phyloP scores from a whole-genome alignment of 2,113 vertebrate genomes.

The Passer domesticus region DNA sequence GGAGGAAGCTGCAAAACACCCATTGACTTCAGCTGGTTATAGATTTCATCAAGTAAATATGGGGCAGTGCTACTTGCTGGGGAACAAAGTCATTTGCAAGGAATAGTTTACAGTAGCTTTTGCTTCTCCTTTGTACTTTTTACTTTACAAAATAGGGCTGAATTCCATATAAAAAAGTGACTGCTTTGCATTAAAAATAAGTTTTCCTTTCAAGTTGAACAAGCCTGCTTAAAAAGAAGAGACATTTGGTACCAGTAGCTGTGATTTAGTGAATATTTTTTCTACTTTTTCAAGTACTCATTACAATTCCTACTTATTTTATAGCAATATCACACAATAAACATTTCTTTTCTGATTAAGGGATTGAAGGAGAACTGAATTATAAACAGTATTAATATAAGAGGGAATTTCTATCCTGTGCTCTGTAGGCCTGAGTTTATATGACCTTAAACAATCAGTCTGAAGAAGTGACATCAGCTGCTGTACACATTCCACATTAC shows the following conservation, averaged over 20 bases:
- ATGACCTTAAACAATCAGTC: constrained; percentile 43
- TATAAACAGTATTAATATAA: constrained; percentile 39
- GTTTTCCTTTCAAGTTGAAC: constrained; percentile 13
- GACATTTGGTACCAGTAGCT: not conserved
- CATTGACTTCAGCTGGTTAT: constrained; percentile 14
- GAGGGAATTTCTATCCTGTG: constrained; percentile 14
- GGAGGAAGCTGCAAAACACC: constrained; percentile 43
- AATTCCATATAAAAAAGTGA: not conserved
- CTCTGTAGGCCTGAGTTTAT: constrained; percentile 23
- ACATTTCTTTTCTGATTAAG: constrained; percentile 13
- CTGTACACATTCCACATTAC: constrained; percentile 47
- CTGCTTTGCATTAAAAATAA: constrained; percentile 12
- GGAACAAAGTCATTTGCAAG: not conserved
- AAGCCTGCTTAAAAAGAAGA: constrained; percentile 36
- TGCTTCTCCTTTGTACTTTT: not conserved
- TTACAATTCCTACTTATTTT: constrained; percentile 41
- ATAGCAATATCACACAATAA: not conserved
- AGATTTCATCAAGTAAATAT: not conserved
- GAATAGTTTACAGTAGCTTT: not conserved
- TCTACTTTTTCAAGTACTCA: constrained; percentile 16
- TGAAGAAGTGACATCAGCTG: constrained; percentile 58
- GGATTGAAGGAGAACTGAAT: constrained; percentile 25
- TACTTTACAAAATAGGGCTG: not conserved
- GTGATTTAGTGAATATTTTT: not conserved
- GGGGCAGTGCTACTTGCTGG: not conserved